Evolutionary conservation across 1,140 invertebrate genomes (phyloP), one percentile per base, ranked within the genome.

Genomic region (Ceratoteleas bidentatus): DNA sequence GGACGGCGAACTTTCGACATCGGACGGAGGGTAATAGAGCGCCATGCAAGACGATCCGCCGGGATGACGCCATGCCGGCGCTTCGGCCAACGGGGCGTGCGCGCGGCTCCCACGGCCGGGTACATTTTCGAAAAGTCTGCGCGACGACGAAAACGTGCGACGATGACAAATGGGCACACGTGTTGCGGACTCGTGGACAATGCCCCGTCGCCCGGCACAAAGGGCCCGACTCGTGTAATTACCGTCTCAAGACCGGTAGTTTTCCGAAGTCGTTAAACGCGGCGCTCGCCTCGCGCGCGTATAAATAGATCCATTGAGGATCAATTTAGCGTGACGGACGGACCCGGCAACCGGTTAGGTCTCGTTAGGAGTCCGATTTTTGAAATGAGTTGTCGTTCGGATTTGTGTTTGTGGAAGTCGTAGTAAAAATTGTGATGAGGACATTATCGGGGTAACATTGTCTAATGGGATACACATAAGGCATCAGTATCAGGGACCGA

Each of bases 1-100:
- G 76, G 74, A 64, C 77, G 75, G 81, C 69, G 43, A 66, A 78
- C 38, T 77, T 76, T 81, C 43, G 75, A 62, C 58, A 24, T 38
- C 72, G 70, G 40, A 47, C 78, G 43, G 60, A 80, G 78, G 80
- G 76, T 82, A 84, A 79, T 77, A 76, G 80, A 81, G 81, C 68
- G 81, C 74, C 86, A 64, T 65, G 85, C 85, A 88, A 90, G 87
- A 86, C 85, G 89, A 91, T 90, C 87, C 87, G 50, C 65, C 80
- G 87, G 89, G 89, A 89, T 90, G 90, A 90, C 89, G 90, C 89
- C 88, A 81, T 72, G 61, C 79, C 87, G 90, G 90, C 89, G 90
- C 88, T 86, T 36, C 64, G 72, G 53, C 72, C 72, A 73, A 85
- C 84, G 83, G 24, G 24, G 24, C 24, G 24, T 24, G 24, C 83